These are phyloP conservation scores for Aphelenchoides besseyi DNA, from an alignment of 1,140 invertebrate genomes.

Conservation along the genomic window DNA sequence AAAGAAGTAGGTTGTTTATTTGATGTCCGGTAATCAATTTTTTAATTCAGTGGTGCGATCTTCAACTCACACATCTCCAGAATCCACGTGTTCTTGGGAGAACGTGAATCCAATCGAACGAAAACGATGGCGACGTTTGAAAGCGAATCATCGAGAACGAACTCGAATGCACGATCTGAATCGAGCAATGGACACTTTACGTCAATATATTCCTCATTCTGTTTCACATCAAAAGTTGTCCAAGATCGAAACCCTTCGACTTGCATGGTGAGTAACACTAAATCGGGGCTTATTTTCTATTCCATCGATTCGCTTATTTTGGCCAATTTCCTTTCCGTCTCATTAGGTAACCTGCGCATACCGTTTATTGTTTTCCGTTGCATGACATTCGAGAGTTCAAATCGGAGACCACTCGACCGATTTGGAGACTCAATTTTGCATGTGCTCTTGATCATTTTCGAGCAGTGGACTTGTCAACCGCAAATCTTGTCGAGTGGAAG, in stretches of 20 bases:
- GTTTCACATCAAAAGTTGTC: conserved; percentile 73
- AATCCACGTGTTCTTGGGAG: no score
- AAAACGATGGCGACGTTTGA: conserved; percentile 72
- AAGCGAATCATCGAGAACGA: conserved; percentile 90
- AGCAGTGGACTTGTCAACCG: no score
- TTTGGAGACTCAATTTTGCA: no score
- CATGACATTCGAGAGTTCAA: background rate
- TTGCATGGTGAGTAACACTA: conserved; percentile 68
- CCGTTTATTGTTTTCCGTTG: background rate
- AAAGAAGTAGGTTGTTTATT: no score
- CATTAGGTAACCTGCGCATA: no score
- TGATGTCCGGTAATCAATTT: no score
- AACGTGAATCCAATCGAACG: background rate
- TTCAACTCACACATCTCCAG: no score
- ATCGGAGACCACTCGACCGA: background rate
- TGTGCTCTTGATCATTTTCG: no score
- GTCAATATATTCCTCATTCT: conserved; percentile 64
- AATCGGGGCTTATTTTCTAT: background rate
- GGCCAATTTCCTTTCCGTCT: no score
- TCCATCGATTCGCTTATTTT: no score
- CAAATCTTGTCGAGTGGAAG: no score
- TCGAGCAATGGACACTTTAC: conserved; percentile 81
- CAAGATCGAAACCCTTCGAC: conserved; percentile 92
- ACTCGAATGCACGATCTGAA: conserved; percentile 95
- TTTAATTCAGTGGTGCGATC: no score